Base-by-base conservation (phyloP, 2,888 invertebrate species). In the Leptopilina myrica region DNA sequence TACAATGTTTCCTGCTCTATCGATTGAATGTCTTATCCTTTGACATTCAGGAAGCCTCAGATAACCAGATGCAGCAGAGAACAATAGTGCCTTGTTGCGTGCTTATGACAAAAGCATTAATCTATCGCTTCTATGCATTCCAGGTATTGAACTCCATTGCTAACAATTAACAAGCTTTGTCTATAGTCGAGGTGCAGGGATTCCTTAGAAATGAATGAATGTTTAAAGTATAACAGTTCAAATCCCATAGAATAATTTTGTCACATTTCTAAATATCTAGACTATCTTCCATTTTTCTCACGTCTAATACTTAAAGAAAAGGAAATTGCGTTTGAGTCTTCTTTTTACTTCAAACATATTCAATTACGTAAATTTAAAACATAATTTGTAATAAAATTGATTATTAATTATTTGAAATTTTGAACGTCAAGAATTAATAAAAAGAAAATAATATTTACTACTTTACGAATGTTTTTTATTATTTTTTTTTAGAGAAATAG, bases 21-120 rank as follows among this genome's bases (percentile, higher is more conserved):
- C 66, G 40, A 66, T 43, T 15, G 40, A n/a, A 43, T 11, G 66
- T 66, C 66, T 66, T 66, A 66, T 66, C 66, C 66, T 66, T 66
- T 66, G 66, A 66, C 43, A 33, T 66, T 15, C 66, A 43, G 15
- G 40, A 66, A 66, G 66, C 66, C 15, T 40, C 43, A 66, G 43
- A 43, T 66, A 66, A 40, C 43, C 15, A 15, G 66, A 66, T 40
- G 43, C 43, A 15, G 43, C 14, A 43, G 43, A 43, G 43, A 66
- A 66, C 66, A 66, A 66, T 66, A 15, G 66, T 66, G 43, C 15
- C 43, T 43, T 43, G 43, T 15, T 14, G 66, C 66, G 43, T 43
- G 43, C 66, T 33, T 66, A 66, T 66, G 66, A 66, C 66, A 66
- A 66, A 66, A 15, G 66, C 66, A 66, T 66, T 43, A 66, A 66